A percentile compares a stretch with the other conserved stretches of the same genome.
These are phyloP conservation scores for Pentalonia nigronervosa DNA, from an alignment of 1,140 invertebrate species.

Conservation along the genomic window DNA sequence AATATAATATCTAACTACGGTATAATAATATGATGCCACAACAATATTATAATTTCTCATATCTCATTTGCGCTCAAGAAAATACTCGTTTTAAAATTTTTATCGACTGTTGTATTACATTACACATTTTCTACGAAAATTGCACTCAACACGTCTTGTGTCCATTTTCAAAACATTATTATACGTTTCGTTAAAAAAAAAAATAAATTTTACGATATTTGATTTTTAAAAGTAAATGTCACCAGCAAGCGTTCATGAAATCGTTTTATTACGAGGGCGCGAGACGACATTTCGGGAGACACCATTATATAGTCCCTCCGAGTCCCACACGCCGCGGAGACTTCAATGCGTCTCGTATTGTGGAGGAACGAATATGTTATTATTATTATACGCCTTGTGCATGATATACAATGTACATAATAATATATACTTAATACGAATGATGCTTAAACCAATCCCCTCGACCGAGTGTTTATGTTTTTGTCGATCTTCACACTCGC, in stretches of 20 bases:
- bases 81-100: too few relatives aligned
- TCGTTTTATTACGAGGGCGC: background rate
- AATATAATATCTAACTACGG: too few relatives aligned
- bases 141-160: too few relatives aligned
- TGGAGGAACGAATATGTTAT: background rate
- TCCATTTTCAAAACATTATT: too few relatives aligned
- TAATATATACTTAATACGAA: background rate
- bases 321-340: background rate
- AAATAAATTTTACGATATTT: background rate
- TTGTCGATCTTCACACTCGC: background rate
- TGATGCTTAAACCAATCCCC: background rate
- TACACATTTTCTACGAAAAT: too few relatives aligned
- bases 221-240: background rate
- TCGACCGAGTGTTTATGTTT: background rate
- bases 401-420: background rate
- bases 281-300: background rate
- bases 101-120: too few relatives aligned
- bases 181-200: background rate
- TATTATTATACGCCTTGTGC: background rate
- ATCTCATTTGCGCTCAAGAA: too few relatives aligned
- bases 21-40: too few relatives aligned
- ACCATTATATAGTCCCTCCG: background rate
- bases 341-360: background rate
- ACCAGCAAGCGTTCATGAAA: background rate
- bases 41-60: too few relatives aligned